Percentiles rank a stretch among this genome's conserved stretches.
Conservation (phyloP, 2,888 invertebrate genomes). For the Odontomyia ornata region DNA sequence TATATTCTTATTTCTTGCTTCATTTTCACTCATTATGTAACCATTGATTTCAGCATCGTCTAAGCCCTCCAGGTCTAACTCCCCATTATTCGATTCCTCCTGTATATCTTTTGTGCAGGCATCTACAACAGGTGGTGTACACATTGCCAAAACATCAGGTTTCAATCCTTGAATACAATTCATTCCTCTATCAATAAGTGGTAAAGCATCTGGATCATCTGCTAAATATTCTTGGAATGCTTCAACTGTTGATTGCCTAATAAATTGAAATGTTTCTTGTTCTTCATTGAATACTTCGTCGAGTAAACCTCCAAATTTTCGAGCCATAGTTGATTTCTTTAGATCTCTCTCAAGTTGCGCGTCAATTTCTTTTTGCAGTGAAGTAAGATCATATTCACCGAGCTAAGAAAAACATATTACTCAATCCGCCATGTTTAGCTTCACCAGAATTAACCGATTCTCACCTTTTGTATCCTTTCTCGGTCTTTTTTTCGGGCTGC, state of each 20-base stretch:
- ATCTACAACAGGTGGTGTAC: slow-evolving; percentile 68
- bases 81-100: slow-evolving; percentile 58
- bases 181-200: slow-evolving; percentile 46
- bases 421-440: too few relatives aligned
- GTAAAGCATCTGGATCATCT: slow-evolving; percentile 53
- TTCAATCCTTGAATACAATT: slow-evolving; percentile 63
- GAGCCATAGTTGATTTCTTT: slow-evolving; percentile 58
- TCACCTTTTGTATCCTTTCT: slow-evolving; percentile 80
- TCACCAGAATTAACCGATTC: too few relatives aligned
- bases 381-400: slow-evolving; percentile 74
- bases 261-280: slow-evolving; percentile 64
- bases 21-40: slow-evolving; percentile 83
- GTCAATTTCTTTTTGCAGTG: slow-evolving; percentile 88
- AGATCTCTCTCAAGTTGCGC: slow-evolving; percentile 76
- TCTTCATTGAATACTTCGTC: slow-evolving; percentile 57
- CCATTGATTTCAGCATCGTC: slow-evolving; percentile 92
- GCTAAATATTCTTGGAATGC: slow-evolving; percentile 63
- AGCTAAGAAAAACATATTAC: slow-evolving; percentile 57
- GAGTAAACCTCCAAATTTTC: slow-evolving; percentile 53
- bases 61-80: slow-evolving; percentile 76
- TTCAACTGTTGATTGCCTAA: slow-evolving; percentile 64
- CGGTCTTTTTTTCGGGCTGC: slow-evolving; percentile 89
- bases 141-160: slow-evolving; percentile 82
- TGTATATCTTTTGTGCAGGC: neutral
- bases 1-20: slow-evolving; percentile 80